phyloP scores from a whole-genome alignment of 2,797 vertebrate genomes.

The Hozukius guyotensis region DNA sequence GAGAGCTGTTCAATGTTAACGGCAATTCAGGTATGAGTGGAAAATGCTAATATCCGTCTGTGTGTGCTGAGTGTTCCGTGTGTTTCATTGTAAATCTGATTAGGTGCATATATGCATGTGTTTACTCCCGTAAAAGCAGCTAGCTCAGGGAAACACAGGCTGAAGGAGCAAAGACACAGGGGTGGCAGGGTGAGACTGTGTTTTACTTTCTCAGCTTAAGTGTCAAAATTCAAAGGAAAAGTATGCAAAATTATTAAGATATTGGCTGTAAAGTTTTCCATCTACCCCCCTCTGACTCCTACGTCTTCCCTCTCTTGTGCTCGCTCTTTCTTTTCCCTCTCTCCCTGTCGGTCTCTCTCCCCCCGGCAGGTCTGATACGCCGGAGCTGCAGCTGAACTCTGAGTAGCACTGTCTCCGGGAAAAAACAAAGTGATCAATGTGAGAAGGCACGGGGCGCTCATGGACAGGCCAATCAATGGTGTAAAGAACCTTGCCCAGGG shows the following conservation, averaged over 20 bases:
- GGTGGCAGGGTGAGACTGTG: constrained; percentile 11
- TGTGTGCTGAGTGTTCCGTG: background rate
- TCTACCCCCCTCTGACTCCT: constrained; percentile 67
- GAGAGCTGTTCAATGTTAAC: constrained; percentile 66
- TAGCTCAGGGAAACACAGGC: background rate
- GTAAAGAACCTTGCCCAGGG: constrained; percentile 99
- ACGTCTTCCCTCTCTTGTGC: constrained; percentile 33
- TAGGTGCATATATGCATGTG: constrained; percentile 5
- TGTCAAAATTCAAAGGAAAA: constrained; percentile 50
- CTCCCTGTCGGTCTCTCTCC: constrained; percentile 46
- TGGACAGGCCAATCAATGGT: constrained; percentile 99
- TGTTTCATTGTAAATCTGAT: constrained; percentile 8
- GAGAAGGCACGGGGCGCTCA: constrained; percentile 94
- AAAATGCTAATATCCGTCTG: constrained; percentile 18
- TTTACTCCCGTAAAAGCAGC: constrained; percentile 11
- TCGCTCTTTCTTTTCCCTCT: constrained; percentile 19
- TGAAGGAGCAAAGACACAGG: constrained; percentile 11
- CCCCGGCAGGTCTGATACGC: constrained; percentile 80
- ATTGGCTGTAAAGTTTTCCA: constrained; percentile 87
- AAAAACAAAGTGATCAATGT: constrained; percentile 97
- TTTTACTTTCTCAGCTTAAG: constrained; percentile 21
- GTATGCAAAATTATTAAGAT: constrained; percentile 85
- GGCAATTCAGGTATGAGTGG: constrained; percentile 65
- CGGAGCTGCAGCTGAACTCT: constrained; percentile 92
- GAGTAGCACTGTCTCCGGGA: constrained; percentile 94